Base-by-base conservation (phyloP, 2,888 invertebrate species). In the Aproaerema taeniolella region DNA sequence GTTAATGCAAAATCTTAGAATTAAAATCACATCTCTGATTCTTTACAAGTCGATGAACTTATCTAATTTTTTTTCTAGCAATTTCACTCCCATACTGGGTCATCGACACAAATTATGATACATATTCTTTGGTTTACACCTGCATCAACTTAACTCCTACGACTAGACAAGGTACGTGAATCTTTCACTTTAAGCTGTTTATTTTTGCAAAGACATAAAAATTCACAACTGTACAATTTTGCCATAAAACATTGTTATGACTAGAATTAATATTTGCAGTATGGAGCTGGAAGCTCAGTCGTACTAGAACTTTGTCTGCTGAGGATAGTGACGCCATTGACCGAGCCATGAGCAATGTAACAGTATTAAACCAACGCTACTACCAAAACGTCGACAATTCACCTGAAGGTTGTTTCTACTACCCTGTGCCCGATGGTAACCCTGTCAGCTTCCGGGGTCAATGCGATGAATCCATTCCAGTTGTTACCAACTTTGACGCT, bases 61-160 rank as follows among this genome's bases (percentile, higher is more conserved):
- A n/a, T n/a, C n/a, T n/a, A n/a, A n/a, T n/a, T 39, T 16, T 14
- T 14, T 8, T 56, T 52, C 10, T 38, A 63, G 63, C 36, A 7
- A 31, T 50, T 3, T 37, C 38, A 8, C 42, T 49, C 3, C 28
- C 50, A 10, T 65, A 64, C 38, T 64, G 63, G 61, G 46, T 62
- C 9, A 46, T 60, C 2, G 61, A 85, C 17, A 91, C 91, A 0
- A 91, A 91, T 58, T 91, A 91, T 55, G 70, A 71, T 0, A 76
- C 79, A 28, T 91, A 88, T 47, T 74, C 90, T 2, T 82, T 91
- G 0, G 88, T 90, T 1, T 91, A 90, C 81, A 88, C 89, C 17
- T 91, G 91, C 55, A 58, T 57, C 1, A 79, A 89, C 50, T 60
- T 82, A 24, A 71, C 72, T 35, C 52, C 66, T 7, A 52, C 83